phyloP scores from a whole-genome alignment of 2,113 vertebrate genomes.

The Lycaon pictus region DNA sequence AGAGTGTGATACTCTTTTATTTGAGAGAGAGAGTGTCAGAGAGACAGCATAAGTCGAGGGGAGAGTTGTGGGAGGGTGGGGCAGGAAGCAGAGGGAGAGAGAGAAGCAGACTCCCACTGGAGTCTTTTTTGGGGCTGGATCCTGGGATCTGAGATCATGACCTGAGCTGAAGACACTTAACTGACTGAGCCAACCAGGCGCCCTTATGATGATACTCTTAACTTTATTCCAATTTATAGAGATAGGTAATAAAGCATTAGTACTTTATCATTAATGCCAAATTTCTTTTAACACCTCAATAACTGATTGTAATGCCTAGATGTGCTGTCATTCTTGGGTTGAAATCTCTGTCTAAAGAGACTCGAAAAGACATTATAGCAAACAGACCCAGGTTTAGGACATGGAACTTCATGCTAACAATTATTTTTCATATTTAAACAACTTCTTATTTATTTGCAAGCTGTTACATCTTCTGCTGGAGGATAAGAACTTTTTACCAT shows the following conservation, averaged over 20 bases:
- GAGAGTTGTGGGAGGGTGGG: too few species aligned
- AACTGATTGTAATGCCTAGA: background rate
- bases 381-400: background rate
- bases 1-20: too few species aligned
- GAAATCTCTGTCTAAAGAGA: background rate
- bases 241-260: background rate
- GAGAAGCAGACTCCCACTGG: too few species aligned
- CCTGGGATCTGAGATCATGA: background rate
- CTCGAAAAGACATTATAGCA: background rate
- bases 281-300: background rate
- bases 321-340: background rate
- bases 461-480: background rate
- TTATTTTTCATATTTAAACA: conserved; percentile 5
- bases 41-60: too few species aligned
- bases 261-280: background rate
- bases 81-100: too few species aligned
- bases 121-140: background rate
- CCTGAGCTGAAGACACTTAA: background rate
- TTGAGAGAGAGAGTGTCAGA: too few species aligned
- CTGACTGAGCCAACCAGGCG: background rate
- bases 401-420: background rate
- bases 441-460: conserved; percentile 20
- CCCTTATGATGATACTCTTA: background rate
- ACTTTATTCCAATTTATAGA: background rate
- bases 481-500: background rate